Conservation (phyloP, 2,113 vertebrate species). For the Pao palembangensis region DNA sequence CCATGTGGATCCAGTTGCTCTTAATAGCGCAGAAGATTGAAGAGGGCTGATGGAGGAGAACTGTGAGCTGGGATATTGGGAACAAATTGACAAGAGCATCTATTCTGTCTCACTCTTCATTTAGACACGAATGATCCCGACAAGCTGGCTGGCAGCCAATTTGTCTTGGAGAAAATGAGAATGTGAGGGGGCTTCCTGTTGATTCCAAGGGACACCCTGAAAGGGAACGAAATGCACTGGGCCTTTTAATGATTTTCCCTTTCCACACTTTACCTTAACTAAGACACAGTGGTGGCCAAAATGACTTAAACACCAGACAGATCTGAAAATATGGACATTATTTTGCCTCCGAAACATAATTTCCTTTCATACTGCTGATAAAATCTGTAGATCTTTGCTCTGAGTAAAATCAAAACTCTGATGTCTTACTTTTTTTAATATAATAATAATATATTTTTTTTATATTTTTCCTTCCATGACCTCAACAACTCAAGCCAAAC, state of each 20-base stretch:
- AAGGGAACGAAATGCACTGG: conserved; percentile 27
- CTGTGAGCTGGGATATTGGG: conserved; percentile 63
- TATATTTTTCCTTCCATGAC: too few species aligned
- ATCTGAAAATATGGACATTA: too few species aligned
- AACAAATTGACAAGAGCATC: conserved; percentile 76
- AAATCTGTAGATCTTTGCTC: too few species aligned
- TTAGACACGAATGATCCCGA: conserved; percentile 64
- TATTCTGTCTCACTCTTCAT: conserved; percentile 73
- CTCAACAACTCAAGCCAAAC: too few species aligned
- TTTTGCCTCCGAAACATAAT: too few species aligned
- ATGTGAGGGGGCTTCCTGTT: conserved; percentile 49
- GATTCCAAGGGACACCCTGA: conserved; percentile 49
- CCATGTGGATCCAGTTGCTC: conserved; percentile 57
- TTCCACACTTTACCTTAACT: conserved; percentile 6
- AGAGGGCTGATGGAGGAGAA: conserved; percentile 52
- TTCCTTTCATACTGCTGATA: too few species aligned
- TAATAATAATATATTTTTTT: too few species aligned
- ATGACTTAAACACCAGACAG: too few species aligned
- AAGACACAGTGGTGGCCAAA: background rate
- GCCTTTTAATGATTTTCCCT: background rate
- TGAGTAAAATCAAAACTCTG: too few species aligned
- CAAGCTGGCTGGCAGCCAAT: conserved; percentile 75
- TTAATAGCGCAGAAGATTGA: conserved; percentile 66
- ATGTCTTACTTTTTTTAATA: too few species aligned
- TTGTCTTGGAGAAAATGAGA: conserved; percentile 69